phyloP scores from a whole-genome alignment of 2,113 vertebrate species.

The Cinclus cinclus region DNA sequence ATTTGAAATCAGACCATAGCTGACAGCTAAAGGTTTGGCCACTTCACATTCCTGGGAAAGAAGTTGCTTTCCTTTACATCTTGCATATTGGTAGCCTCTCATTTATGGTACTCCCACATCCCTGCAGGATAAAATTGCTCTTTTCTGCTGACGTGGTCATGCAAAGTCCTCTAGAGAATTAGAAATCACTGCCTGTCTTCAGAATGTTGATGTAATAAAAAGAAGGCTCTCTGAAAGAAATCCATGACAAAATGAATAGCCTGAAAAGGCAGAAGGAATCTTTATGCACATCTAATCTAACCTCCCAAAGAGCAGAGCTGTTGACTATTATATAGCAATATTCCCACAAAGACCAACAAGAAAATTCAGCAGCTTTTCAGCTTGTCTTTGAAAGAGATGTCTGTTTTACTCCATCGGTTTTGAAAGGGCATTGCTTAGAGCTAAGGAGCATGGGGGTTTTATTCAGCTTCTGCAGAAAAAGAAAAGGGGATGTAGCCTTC shows the following conservation, averaged over 20 bases:
- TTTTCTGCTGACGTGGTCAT: background rate
- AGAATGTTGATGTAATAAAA: background rate
- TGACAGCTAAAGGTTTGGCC: background rate
- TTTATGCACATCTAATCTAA: background rate
- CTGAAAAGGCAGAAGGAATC: background rate
- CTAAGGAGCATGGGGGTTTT: background rate
- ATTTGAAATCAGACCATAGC: background rate
- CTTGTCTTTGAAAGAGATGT: constrained; percentile 11
- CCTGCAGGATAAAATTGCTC: background rate
- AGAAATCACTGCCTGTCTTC: background rate
- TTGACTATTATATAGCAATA: background rate
- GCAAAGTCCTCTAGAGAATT: background rate
- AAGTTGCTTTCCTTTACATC: background rate
- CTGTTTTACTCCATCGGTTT: background rate
- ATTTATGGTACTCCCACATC: background rate
- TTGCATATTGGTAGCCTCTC: background rate
- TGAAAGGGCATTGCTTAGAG: constrained; percentile 18
- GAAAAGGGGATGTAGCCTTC: background rate
- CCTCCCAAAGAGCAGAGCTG: background rate
- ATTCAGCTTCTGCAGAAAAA: background rate
- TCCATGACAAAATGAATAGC: background rate
- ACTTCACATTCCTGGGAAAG: background rate
- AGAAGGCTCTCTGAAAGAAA: background rate
- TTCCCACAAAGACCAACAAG: background rate
- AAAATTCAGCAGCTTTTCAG: constrained; percentile 14